Evolutionary conservation across 1,140 invertebrate genomes (phyloP).

Genomic region (Chrysomallon squamiferum): DNA sequence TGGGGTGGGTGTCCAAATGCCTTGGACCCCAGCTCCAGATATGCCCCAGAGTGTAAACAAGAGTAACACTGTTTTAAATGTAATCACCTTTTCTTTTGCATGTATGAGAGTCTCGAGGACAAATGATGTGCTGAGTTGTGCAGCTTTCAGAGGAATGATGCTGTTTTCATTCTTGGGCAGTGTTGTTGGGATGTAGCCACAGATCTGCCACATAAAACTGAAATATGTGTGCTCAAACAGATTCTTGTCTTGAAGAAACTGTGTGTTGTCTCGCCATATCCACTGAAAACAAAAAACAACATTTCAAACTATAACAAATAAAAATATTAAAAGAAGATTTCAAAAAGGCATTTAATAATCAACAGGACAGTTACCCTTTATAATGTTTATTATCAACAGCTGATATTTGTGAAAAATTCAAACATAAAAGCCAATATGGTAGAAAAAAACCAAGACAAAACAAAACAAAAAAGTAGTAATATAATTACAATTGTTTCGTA

Average conservation of each 20-base stretch:
- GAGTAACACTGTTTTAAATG: too few species aligned
- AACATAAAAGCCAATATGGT: too few species aligned
- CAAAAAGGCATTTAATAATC: too few species aligned
- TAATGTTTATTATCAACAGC: not conserved
- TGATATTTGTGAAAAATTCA: too few species aligned
- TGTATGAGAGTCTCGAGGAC: slow-evolving; percentile 97
- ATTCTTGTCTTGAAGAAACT: slow-evolving; percentile 93
- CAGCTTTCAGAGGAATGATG: slow-evolving; percentile 82
- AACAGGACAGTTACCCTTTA: not conserved
- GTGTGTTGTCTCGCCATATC: slow-evolving; percentile 94
- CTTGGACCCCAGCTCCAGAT: too few species aligned
- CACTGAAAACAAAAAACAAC: slow-evolving; percentile 44
- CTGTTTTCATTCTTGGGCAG: slow-evolving; percentile 75
- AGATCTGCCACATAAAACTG: slow-evolving; percentile 96
- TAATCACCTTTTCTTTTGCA: slow-evolving; percentile 87
- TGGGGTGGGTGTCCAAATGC: too few species aligned
- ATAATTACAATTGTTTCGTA: too few species aligned
- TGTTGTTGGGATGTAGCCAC: slow-evolving; percentile 89
- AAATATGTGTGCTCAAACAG: slow-evolving; percentile 96
- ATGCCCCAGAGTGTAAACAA: too few species aligned
- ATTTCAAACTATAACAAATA: too few species aligned
- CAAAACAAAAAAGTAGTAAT: too few species aligned
- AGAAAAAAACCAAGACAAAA: too few species aligned
- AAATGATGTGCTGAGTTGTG: slow-evolving; percentile 89
- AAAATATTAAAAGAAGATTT: too few species aligned